Conservation (phyloP, 2,888 invertebrate genomes). For the Hanleya hanleyi region DNA sequence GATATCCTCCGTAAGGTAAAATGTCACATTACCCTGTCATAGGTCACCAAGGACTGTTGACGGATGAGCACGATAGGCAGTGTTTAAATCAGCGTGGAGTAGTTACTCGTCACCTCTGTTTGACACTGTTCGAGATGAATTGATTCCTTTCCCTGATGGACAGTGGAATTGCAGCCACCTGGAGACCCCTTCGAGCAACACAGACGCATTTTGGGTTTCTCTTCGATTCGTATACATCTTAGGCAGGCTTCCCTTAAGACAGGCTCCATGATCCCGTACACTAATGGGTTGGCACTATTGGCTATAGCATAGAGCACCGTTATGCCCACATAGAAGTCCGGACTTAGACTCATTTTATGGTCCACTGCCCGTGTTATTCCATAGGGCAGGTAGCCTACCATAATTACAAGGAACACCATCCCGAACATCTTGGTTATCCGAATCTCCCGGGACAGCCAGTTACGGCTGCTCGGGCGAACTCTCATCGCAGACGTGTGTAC, state of each 20-base stretch:
- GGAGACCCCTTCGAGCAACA: not conserved
- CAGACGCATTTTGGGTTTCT: not conserved
- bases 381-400: conserved; percentile 70
- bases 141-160: not conserved
- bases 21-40: too few species aligned
- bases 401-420: conserved; percentile 68
- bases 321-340: conserved; percentile 69
- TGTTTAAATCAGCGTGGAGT: not conserved
- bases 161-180: not conserved
- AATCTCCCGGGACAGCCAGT: conserved; percentile 67
- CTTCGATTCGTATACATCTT: conserved; percentile 1
- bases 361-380: conserved; percentile 68
- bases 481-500: conserved; percentile 62
- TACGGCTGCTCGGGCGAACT: conserved; percentile 57
- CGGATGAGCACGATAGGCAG: too few species aligned
- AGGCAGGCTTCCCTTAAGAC: conserved; percentile 62
- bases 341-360: conserved; percentile 57
- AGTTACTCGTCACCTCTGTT: conserved; percentile 1
- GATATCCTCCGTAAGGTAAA: too few species aligned
- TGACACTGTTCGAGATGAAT: not conserved
- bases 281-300: conserved; percentile 68
- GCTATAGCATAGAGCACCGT: conserved; percentile 70
- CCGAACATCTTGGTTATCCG: conserved; percentile 73
- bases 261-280: conserved; percentile 71
- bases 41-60: not conserved